A percentile compares a stretch with the other conserved stretches of the same genome.
Evolutionary conservation across 2,113 vertebrate genomes (phyloP).

Genomic region (Lanius collurio): DNA sequence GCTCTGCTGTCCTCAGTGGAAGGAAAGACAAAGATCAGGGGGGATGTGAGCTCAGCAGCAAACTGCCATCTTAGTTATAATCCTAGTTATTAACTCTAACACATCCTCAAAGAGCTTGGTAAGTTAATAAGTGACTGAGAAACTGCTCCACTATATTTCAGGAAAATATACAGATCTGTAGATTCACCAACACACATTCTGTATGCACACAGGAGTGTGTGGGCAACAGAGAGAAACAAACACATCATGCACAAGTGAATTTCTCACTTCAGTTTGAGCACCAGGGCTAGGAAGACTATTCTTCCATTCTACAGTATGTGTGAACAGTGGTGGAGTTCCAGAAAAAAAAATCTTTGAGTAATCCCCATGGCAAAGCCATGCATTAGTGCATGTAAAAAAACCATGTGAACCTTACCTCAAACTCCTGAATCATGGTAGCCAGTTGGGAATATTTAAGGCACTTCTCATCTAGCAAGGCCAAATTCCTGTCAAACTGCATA

Average conservation of each 20-base stretch:
- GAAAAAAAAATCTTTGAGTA: not conserved
- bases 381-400: not conserved
- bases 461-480: conserved; percentile 84
- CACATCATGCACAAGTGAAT: not conserved
- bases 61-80: not conserved
- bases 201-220: not conserved
- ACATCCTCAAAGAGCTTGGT: not conserved
- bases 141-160: not conserved
- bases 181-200: not conserved
- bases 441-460: conserved; percentile 79
- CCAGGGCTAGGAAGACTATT: not conserved
- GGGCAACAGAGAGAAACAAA: not conserved
- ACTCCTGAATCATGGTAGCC: conserved; percentile 77
- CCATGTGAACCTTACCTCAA: conserved; percentile 80
- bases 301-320: not conserved
- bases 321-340: not conserved
- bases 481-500: conserved; percentile 85
- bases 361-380: not conserved
- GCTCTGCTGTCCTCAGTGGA: conserved; percentile 73
- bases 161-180: not conserved
- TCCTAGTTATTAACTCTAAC: not conserved
- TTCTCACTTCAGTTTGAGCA: not conserved
- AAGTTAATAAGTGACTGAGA: not conserved
- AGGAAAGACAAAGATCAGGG: not conserved
- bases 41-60: not conserved